Evolutionary conservation across 1,140 invertebrate genomes (phyloP), one percentile per base, ranked within the genome.

Genomic region (Andrena cerasifolii): DNA sequence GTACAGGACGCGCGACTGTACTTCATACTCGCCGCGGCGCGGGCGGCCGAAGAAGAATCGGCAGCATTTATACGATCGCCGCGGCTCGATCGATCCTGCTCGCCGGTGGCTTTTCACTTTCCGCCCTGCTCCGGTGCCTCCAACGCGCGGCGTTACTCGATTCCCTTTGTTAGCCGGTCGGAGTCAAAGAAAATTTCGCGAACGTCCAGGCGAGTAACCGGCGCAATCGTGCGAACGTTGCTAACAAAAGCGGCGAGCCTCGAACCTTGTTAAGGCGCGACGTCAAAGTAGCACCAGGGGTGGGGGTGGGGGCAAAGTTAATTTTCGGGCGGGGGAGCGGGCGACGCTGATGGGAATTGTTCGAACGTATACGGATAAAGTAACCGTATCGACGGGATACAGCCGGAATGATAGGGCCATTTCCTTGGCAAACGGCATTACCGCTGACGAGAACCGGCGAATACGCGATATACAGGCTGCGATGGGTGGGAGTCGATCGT

Each of bases 271-370:
- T 82, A 76, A 82, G 71, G 59, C 56, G 78, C 54, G 53, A 79
- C 82, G 68, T 82, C 80, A 82, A 84, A 84, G 80, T 79, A 84
- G 80, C 76, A 31, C 58, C n/a, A n/a, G n/a, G n/a, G n/a, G n/a
- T n/a, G n/a, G n/a, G n/a, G n/a, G n/a, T n/a, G n/a, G 72, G 66
- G 53, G 49, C 67, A 76, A 84, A 82, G 66, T 76, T 79, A 79
- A 79, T 84, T 79, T 72, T 49, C 63, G 31, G 3, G 71, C 72
- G 74, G 0, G n/a, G 0, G 58, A 24, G n/a, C 31, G 33, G 6
- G 26, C 65, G 53, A 65, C 47, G 51, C 26, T 58, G 31, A 62
- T 79, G 66, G 75, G 71, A 61, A 40, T n/a, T 10, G 33, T 58
- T 56, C 36, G 43, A 77, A 76, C 75, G 63, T 75, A 59, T 65